Evolutionary conservation across 2,113 vertebrate genomes (phyloP), one percentile per base, ranked within the genome.

Genomic region (Heloderma charlesbogerti): DNA sequence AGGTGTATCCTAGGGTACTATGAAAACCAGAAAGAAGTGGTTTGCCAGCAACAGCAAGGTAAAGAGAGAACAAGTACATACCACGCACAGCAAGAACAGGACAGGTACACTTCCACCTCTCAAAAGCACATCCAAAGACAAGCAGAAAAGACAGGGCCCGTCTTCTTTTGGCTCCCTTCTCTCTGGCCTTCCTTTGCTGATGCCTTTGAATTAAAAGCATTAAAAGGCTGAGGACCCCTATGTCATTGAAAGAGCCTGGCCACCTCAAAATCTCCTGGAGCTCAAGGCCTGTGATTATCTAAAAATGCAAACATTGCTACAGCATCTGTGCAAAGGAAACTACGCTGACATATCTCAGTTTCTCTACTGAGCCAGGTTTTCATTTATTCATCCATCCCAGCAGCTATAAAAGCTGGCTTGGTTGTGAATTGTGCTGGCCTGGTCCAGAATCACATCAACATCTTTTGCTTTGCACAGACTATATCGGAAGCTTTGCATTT

Each of bases 321-420:
- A 83, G 60, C 78, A 94, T 57, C 75, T 71, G 25, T 57, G 45
- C 57, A 86, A 93, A 86, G 86, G 85, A 8, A 80, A 51, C 40
- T 9, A 60, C 20, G 48, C 25, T 92, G 93, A 93, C 93, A 91
- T 88, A 91, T 91, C 95, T 95, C 92, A 95, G 93, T 48, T 94
- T 87, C 93, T 89, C 34, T 0, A 0, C 45, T 9, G 40, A 85
- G 78, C 92, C 87, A 90, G 15, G 0, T 74, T 92, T 86, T 54
- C 87, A 88, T n/a, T n/a, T n/a, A n/a, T n/a, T n/a, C n/a, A n/a
- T n/a, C n/a, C n/a, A n/a, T n/a, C n/a, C n/a, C n/a, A n/a, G n/a
- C n/a, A n/a, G n/a, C n/a, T n/a, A n/a, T n/a, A n/a, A n/a, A n/a
- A 78, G 0, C 4, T 88, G 86, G 88, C 71, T 81, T 31, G 4